Evolutionary conservation across 2,113 vertebrate species (phyloP).

Genomic region (Gracilinanus agilis): DNA sequence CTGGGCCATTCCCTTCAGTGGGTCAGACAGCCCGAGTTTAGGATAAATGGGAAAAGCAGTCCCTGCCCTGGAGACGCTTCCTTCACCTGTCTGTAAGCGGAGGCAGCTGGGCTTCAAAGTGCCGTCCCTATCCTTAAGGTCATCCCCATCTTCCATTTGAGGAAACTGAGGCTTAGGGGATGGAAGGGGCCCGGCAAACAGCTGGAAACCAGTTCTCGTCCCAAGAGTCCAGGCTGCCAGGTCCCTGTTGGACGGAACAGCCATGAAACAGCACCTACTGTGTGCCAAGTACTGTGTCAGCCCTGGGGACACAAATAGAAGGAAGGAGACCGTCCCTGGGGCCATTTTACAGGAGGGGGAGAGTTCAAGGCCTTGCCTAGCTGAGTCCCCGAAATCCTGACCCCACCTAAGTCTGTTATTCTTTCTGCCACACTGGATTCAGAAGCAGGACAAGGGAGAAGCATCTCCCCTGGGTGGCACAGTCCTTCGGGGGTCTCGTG

Average conservation of each 20-base stretch:
- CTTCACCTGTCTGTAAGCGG: not conserved
- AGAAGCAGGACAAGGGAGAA: not conserved
- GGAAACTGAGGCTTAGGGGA: not conserved
- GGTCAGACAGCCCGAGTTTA: too few relatives aligned
- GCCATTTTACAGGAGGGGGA: too few relatives aligned
- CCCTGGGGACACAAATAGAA: not conserved
- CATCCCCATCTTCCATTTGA: not conserved
- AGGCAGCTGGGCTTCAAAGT: not conserved
- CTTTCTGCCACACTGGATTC: not conserved
- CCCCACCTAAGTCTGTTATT: too few relatives aligned
- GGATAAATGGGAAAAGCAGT: not conserved
- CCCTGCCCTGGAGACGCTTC: not conserved
- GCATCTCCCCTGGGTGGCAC: too few relatives aligned
- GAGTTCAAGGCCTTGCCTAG: not conserved
- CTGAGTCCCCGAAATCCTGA: not conserved
- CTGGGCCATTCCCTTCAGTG: too few relatives aligned
- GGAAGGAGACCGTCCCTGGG: not conserved
- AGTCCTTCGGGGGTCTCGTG: too few relatives aligned
- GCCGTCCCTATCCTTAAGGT: not conserved
- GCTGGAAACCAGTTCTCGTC: too few relatives aligned
- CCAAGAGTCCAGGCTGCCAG: not conserved
- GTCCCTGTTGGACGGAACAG: not conserved
- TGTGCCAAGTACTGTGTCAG: not conserved
- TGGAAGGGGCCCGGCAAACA: not conserved
- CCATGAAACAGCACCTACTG: not conserved